These are phyloP conservation scores for Pseudachorutes palmiensis DNA, from an alignment of 1,140 invertebrate genomes.

Conservation along the genomic window DNA sequence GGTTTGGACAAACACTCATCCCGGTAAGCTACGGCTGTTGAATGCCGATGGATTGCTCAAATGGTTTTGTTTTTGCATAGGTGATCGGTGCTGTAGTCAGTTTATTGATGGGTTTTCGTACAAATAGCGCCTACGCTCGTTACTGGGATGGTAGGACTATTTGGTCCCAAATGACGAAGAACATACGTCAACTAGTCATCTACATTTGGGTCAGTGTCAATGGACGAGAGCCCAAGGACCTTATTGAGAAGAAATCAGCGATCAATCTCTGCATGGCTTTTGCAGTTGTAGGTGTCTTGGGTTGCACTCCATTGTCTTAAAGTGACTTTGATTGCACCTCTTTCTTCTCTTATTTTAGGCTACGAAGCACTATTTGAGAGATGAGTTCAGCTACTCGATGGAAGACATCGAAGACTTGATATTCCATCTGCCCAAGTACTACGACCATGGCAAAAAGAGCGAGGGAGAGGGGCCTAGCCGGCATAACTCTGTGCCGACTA, in stretches of 20 bases:
- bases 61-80: too few relatives aligned
- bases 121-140: not conserved
- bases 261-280: conserved; percentile 21
- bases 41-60: too few relatives aligned
- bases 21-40: too few relatives aligned
- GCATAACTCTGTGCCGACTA: too few relatives aligned
- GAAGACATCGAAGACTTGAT: conserved; percentile 18
- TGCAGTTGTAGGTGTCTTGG: too few relatives aligned
- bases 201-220: not conserved
- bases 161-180: not conserved
- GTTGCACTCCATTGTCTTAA: too few relatives aligned
- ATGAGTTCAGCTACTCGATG: conserved; percentile 17
- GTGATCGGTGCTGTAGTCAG: not conserved
- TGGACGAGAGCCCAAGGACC: conserved; percentile 6
- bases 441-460: not conserved
- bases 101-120: not conserved
- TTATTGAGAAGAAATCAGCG: conserved; percentile 19
- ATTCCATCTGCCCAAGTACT: conserved; percentile 14
- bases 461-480: too few relatives aligned
- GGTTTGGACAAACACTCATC: not conserved
- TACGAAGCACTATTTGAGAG: conserved; percentile 15
- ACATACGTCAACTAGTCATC: not conserved
- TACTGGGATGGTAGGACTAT: not conserved
- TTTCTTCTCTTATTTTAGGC: too few relatives aligned
- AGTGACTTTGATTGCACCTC: too few relatives aligned